Evolutionary conservation across 2,888 invertebrate genomes (phyloP).

Genomic region (Acrocyrtus sp.): DNA sequence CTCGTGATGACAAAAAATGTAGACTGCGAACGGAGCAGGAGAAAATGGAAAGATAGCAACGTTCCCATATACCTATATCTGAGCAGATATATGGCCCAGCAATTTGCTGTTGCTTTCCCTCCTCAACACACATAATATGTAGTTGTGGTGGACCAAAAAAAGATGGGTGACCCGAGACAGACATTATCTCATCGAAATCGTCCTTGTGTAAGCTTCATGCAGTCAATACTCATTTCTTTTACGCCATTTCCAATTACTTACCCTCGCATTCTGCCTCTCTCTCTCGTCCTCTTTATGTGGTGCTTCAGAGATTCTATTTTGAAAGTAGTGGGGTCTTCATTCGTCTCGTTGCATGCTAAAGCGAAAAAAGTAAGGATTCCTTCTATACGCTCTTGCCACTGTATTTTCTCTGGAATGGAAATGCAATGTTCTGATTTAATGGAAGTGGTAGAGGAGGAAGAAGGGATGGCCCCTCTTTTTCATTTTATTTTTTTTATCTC

Average conservation of each 20-base stretch:
- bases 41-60: no score
- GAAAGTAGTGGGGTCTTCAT: no score
- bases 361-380: no score
- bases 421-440: conserved; percentile 45
- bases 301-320: not conserved
- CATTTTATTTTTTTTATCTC: conserved; percentile 39
- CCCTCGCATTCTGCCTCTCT: conserved; percentile 15
- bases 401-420: conserved; percentile 9
- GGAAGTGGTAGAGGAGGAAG: conserved; percentile 9
- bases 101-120: no score
- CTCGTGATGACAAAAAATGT: conserved; percentile 41
- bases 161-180: conserved; percentile 29
- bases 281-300: not conserved
- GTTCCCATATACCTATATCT: no score
- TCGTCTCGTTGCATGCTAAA: conserved; percentile 5
- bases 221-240: conserved; percentile 50
- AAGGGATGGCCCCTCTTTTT: conserved; percentile 1
- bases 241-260: conserved; percentile 53
- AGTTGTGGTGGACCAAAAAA: not conserved
- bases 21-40: no score
- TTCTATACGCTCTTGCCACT: no score
- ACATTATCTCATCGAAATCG: conserved; percentile 26
- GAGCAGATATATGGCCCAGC: no score
- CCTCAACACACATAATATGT: no score
- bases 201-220: no score